Evolutionary conservation across 2,888 invertebrate species (phyloP), one percentile per base, ranked within the genome.

Genomic region (Azorinus chamasolen): DNA sequence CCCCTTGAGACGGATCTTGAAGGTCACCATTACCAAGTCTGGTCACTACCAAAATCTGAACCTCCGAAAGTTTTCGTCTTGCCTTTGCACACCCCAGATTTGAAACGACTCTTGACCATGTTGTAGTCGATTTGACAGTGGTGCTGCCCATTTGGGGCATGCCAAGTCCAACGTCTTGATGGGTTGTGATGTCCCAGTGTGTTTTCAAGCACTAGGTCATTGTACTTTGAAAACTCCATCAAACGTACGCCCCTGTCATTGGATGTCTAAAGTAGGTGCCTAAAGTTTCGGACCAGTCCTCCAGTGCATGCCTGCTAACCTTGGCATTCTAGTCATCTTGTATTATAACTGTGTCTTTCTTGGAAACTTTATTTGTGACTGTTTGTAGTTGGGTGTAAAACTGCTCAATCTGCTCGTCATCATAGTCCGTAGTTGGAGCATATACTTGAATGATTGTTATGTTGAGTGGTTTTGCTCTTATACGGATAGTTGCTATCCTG

Each of bases 261-360:
- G 32, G 69, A 54, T 12, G 10, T n/a, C 22, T 14, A 32, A 57
- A 66, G 37, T 25, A 77, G 14, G 64, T 58, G 32, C 65, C 59
- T n/a, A 58, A 59, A 24, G 59, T 70, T 2, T 50, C 69, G 25
- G 25, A 20, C 77, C 58, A 80, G 55, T 68, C 41, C n/a, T n/a
- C n/a, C 37, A 69, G 57, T 39, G 72, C 59, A 51, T 77, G 58
- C 43, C n/a, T n/a, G n/a, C n/a, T 57, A 14, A 24, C 68, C 62
- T 39, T 77, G 70, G 83, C 71, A 48, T 80, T 77, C 72, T 71
- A 80, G 55, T 72, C 74, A 6, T 66, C 71, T 68, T 75, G 74
- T 48, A 77, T 50, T 14, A 77, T 51, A 10, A 71, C 45, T 24
- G 70, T 59, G 58, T 79, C 79, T 55, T 74, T 72, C 57, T 76